Evolutionary conservation across 2,797 vertebrate species (phyloP).

Genomic region (Sebastes baramenuke): DNA sequence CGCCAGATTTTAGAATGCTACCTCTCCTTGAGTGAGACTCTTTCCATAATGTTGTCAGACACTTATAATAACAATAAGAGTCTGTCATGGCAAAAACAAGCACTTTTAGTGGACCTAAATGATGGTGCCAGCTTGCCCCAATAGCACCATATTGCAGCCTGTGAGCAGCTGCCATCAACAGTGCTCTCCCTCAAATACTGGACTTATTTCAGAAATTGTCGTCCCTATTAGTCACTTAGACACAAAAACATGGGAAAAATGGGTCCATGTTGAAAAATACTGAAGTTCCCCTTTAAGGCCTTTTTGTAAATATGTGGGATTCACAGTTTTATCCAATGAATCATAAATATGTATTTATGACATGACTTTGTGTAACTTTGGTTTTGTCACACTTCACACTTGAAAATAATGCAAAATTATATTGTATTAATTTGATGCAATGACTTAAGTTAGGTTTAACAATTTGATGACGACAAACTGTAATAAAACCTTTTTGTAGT

Average conservation of each 20-base stretch:
- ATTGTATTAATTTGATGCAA: background rate
- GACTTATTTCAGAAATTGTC: background rate
- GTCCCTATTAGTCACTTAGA: background rate
- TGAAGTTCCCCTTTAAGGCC: background rate
- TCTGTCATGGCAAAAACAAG: background rate
- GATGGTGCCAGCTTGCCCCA: background rate
- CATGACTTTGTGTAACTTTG: background rate
- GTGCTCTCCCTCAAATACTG: background rate
- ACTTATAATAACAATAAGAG: too few relatives aligned
- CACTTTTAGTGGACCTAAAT: background rate
- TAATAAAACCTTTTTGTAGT: background rate
- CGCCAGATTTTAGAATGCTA: too few relatives aligned
- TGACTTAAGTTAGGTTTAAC: background rate
- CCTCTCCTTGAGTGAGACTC: too few relatives aligned
- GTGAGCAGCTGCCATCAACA: background rate
- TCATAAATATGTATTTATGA: background rate
- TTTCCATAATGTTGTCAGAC: too few relatives aligned
- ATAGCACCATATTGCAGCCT: background rate
- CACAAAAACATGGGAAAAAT: background rate
- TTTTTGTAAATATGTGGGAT: background rate
- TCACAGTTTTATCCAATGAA: background rate
- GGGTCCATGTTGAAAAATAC: background rate
- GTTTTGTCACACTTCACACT: background rate
- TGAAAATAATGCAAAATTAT: background rate
- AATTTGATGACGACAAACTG: background rate